These are phyloP conservation scores for Tipula helvola DNA, from an alignment of 2,888 invertebrate genomes.

Conservation along the genomic window DNA sequence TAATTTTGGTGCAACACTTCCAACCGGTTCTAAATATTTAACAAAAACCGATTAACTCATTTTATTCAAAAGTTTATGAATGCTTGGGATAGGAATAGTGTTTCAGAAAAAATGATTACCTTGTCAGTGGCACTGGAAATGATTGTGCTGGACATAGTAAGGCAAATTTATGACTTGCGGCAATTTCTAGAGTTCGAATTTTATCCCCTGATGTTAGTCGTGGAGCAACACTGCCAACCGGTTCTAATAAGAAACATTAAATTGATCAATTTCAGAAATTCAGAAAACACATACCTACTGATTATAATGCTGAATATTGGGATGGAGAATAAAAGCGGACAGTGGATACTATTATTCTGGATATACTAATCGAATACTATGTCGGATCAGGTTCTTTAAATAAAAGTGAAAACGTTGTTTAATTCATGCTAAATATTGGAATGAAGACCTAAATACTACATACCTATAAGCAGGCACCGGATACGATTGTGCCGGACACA, in stretches of 20 bases:
- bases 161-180: slow-evolving; percentile 25
- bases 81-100: slow-evolving; percentile 11
- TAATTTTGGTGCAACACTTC: slow-evolving; percentile 45
- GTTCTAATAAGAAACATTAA: slow-evolving; percentile 42
- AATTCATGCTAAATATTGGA: background rate
- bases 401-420: background rate
- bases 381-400: slow-evolving; percentile 29
- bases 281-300: slow-evolving; percentile 7
- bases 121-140: slow-evolving; percentile 50
- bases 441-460: background rate
- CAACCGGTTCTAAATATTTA: slow-evolving; percentile 36
- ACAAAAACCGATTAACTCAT: slow-evolving; percentile 12
- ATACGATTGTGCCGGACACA: slow-evolving; percentile 61
- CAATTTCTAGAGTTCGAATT: slow-evolving; percentile 25
- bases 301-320: slow-evolving; percentile 29
- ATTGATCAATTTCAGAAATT: slow-evolving; percentile 18
- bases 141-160: slow-evolving; percentile 43
- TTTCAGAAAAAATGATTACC: slow-evolving; percentile 31
- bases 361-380: slow-evolving; percentile 35
- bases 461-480: slow-evolving; percentile 65
- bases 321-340: slow-evolving; percentile 22
- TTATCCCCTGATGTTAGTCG: slow-evolving; percentile 60
- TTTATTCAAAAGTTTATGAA: background rate
- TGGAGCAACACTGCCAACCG: slow-evolving; percentile 54
- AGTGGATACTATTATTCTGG: slow-evolving; percentile 27